Base-by-base conservation (phyloP, 2,797 vertebrate species). In the Catamblyrhynchus diadema region DNA sequence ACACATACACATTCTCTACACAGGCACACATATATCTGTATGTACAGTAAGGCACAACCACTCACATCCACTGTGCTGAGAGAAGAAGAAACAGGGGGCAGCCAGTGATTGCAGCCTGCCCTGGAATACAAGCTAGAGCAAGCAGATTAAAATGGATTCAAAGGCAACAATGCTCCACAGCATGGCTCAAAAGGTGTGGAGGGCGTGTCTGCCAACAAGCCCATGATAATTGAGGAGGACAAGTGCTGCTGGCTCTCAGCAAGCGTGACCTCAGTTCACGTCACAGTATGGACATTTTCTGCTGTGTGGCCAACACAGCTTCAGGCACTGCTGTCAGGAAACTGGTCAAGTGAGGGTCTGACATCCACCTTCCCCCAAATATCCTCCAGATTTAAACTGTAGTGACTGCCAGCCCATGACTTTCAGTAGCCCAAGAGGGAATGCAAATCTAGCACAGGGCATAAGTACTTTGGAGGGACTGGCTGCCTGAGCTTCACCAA, bases 41-140 rank as follows among this genome's bases (percentile, higher is more conserved):
- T 71, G 69, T 48, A 89, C 93, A 96, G 60, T 54, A 86, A 90
- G 81, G 78, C 71, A 88, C 90, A 90, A 44, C 61, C 88, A 77
- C 54, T 93, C 88, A 82, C 57, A 70, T 48, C 82, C 86, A 41
- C 35, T 48, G 60, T 53, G 56, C 75, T 90, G 79, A 79, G 69
- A 88, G 90, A 69, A 60, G 77, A 70, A 95, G n/a, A n/a, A n/a
- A n/a, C n/a, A 93, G 33, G 33, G 56, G 70, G 85, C 72, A 93
- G 87, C 2, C 1, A 45, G 44, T 9, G 37, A 79, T 32, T 88
- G 75, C 89, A 95, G 87, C 77, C 85, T 91, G 93, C 85, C 91
- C 89, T 86, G 85, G 62, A 81, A 79, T 6, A 90, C 69, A 88
- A 90, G 66, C 62, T 39, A 33, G 23, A 84, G 75, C 74, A 92